Conservation (phyloP, 2,797 vertebrate genomes). For the Chaetodon trifasciatus region DNA sequence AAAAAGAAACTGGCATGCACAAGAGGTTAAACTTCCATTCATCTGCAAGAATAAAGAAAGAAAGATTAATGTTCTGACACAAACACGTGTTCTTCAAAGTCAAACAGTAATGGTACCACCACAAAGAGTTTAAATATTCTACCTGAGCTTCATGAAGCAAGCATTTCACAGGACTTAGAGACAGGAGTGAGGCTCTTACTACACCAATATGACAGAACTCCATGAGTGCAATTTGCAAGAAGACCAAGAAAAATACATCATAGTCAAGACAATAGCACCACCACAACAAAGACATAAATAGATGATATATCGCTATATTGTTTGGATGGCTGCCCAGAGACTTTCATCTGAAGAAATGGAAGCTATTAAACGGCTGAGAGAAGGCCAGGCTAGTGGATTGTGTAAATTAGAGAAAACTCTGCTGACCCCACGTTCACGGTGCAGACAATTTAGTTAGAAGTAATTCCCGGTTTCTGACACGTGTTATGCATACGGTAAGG, state of each 20-base stretch:
- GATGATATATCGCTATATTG: constrained; percentile 41
- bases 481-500: constrained; percentile 30
- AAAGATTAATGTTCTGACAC: constrained; percentile 46
- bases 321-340: constrained; percentile 46
- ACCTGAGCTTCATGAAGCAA: constrained; percentile 14
- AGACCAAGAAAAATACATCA: constrained; percentile 42
- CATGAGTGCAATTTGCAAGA: constrained; percentile 44
- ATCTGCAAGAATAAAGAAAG: constrained; percentile 24
- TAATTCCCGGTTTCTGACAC: constrained; percentile 23
- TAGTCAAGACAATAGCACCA: constrained; percentile 49
- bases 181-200: constrained; percentile 12
- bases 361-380: constrained; percentile 46
- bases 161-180: constrained; percentile 26
- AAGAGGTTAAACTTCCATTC: constrained; percentile 35
- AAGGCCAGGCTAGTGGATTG: constrained; percentile 25
- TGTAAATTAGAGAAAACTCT: constrained; percentile 51
- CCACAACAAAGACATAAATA: constrained; percentile 47
- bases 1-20: constrained; percentile 18
- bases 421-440: constrained; percentile 30
- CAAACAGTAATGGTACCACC: constrained; percentile 17
- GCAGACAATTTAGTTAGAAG: constrained; percentile 34
- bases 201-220: constrained; percentile 28
- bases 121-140: constrained; percentile 33
- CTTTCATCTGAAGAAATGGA: constrained; percentile 57
- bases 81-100: constrained; percentile 47